A percentile compares a stretch with the other conserved stretches of the same genome.
phyloP scores from a whole-genome alignment of 2,113 vertebrate genomes.

The Mohoua ochrocephala region DNA sequence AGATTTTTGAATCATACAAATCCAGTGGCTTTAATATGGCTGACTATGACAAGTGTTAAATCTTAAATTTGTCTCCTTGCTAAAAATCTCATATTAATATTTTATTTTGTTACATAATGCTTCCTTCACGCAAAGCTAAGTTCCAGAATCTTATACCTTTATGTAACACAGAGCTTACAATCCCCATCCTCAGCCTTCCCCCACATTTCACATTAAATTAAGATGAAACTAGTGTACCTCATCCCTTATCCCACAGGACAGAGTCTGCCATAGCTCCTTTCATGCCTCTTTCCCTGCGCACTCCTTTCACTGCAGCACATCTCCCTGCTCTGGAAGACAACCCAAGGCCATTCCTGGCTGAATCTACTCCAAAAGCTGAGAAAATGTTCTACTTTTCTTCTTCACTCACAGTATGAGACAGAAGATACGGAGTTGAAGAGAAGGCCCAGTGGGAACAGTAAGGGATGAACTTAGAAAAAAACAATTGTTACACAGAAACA shows the following conservation, averaged over 20 bases:
- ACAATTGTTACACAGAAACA: not conserved
- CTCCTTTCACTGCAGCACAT: not conserved
- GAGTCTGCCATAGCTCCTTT: not conserved
- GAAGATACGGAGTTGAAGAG: not conserved
- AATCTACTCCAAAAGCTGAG: not conserved
- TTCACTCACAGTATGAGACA: not conserved
- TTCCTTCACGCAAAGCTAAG: not conserved
- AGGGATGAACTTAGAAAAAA: not conserved
- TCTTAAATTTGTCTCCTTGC: not conserved
- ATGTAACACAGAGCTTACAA: not conserved
- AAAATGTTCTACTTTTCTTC: not conserved
- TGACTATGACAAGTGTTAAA: not conserved
- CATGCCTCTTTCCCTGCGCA: not conserved
- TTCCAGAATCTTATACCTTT: not conserved
- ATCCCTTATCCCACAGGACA: not conserved
- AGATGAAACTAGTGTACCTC: not conserved
- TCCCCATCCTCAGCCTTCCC: not conserved
- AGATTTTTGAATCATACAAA: not conserved
- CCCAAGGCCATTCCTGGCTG: not conserved
- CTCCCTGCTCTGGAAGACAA: not conserved
- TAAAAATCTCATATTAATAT: not conserved
- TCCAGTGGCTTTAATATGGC: not conserved
- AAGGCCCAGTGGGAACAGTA: not conserved
- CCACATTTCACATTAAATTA: slow-evolving; percentile 2
- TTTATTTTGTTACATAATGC: slow-evolving; percentile 34